A percentile compares a stretch with the other conserved stretches of the same genome.
Evolutionary conservation across 2,888 invertebrate species (phyloP).

Genomic region (Drosophila barbarae): DNA sequence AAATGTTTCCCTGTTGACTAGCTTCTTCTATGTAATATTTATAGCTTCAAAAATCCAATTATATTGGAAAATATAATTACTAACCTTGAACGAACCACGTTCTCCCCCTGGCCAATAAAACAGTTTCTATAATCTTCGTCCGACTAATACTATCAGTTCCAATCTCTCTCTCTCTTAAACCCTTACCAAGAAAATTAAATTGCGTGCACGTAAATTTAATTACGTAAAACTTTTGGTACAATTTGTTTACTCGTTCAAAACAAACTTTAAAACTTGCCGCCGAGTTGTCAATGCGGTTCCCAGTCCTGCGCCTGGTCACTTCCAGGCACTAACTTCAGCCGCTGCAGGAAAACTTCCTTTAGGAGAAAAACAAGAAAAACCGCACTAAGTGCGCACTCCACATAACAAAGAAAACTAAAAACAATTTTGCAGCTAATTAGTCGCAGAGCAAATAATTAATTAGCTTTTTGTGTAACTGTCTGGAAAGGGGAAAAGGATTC

Average conservation of each 20-base stretch:
- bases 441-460: conserved; percentile 62
- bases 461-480: conserved; percentile 38
- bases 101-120: background rate
- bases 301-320: conserved; percentile 1
- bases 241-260: conserved; percentile 72
- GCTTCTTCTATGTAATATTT: background rate
- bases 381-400: conserved; percentile 56
- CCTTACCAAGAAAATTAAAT: conserved; percentile 35
- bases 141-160: conserved; percentile 25
- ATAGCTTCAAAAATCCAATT: background rate
- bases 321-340: conserved; percentile 35
- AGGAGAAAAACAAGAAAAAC: conserved; percentile 11
- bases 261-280: conserved; percentile 67
- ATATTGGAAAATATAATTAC: background rate
- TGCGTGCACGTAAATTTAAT: conserved; percentile 66
- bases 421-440: conserved; percentile 66
- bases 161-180: conserved; percentile 11
- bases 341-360: conserved; percentile 24
- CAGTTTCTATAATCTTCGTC: background rate
- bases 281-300: conserved; percentile 54
- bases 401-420: conserved; percentile 19
- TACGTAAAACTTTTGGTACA: conserved; percentile 62
- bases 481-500: conserved; percentile 31
- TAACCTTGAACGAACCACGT: background rate
- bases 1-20: too few species aligned